Percentiles rank a stretch among this genome's conserved stretches.
Conservation (phyloP, 2,888 invertebrate genomes). For the Alloscopus bannaensis region DNA sequence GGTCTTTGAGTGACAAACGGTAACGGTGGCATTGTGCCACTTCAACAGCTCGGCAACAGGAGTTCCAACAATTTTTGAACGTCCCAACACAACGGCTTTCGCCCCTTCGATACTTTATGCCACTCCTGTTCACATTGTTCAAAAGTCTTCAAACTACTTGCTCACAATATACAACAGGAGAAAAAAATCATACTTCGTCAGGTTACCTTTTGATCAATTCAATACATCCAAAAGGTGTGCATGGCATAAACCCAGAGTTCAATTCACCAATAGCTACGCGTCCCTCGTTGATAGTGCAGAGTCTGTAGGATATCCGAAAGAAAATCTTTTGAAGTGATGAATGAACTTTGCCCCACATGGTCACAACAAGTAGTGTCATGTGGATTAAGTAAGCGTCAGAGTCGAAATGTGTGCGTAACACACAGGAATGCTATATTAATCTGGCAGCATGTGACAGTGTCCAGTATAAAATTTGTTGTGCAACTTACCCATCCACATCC, state of each 20-base stretch:
- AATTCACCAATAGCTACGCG: conserved; percentile 92
- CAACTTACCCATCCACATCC: conserved; percentile 93
- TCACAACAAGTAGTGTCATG: too few relatives aligned
- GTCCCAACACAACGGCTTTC: conserved; percentile 93
- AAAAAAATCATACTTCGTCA: neutral
- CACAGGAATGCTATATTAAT: neutral
- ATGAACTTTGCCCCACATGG: conserved; percentile 20
- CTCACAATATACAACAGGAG: neutral
- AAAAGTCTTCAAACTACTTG: neutral
- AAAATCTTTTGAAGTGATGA: conserved; percentile 6
- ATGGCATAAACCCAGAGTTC: conserved; percentile 90
- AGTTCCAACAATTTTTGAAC: conserved; percentile 98
- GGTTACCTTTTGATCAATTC: conserved; percentile 88
- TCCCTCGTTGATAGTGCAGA: conserved; percentile 96
- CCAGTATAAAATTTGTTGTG: neutral
- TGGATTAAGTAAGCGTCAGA: too few relatives aligned
- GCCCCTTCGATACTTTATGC: conserved; percentile 87
- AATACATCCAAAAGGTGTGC: conserved; percentile 96
- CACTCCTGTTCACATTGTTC: conserved; percentile 78
- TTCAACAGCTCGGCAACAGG: conserved; percentile 95
- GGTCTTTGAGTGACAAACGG: conserved; percentile 97
- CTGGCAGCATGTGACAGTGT: neutral
- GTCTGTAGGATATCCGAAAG: conserved; percentile 76
- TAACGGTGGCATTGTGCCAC: conserved; percentile 98
- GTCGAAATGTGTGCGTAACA: neutral